Conservation (phyloP, 2,797 vertebrate genomes). For the Sebastes cheni region DNA sequence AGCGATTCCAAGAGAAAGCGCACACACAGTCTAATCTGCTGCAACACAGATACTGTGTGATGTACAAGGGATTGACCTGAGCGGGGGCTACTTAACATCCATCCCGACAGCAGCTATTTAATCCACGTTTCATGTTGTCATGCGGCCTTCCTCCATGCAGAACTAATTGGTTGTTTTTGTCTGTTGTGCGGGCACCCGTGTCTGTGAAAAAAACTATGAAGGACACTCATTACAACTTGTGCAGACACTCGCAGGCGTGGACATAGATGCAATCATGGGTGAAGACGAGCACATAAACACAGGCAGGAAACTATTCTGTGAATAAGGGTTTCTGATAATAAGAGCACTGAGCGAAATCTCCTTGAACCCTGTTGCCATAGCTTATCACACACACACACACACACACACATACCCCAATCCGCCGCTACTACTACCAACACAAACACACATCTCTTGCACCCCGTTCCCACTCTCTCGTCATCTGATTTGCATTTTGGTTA, state of each 20-base stretch:
- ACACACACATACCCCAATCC: neutral
- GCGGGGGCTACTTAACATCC: constrained; percentile 42
- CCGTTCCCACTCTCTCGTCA: constrained; percentile 16
- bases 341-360: constrained; percentile 55
- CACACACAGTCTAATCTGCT: constrained; percentile 40
- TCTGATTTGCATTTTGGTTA: constrained; percentile 81
- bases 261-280: constrained; percentile 35
- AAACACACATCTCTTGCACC: constrained; percentile 20
- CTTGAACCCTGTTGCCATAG: constrained; percentile 60
- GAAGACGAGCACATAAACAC: constrained; percentile 34
- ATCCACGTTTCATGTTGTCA: constrained; percentile 68
- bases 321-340: constrained; percentile 31
- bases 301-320: constrained; percentile 22
- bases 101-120: constrained; percentile 56
- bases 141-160: constrained; percentile 43
- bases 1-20: constrained; percentile 30
- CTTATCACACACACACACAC: constrained; percentile 34
- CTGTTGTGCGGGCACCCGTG: constrained; percentile 37
- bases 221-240: constrained; percentile 68
- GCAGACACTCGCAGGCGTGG: neutral
- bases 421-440: neutral
- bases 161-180: constrained; percentile 77
- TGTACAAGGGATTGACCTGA: constrained; percentile 54
- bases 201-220: constrained; percentile 53
- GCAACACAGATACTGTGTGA: constrained; percentile 41